Evolutionary conservation across 2,113 vertebrate species (phyloP).

Genomic region (Dipodomys ordii): DNA sequence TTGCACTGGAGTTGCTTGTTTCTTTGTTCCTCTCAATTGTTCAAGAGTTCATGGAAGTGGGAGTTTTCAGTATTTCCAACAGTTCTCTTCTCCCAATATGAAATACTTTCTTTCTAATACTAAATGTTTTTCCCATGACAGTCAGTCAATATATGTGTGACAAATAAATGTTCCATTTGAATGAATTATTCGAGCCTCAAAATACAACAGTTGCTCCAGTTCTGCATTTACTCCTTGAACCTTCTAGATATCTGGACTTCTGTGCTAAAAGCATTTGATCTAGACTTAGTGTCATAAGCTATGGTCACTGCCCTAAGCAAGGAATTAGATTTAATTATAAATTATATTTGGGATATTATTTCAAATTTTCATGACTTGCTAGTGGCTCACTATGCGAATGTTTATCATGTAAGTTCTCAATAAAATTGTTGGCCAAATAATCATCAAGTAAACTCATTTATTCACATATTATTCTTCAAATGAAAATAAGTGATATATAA

Average conservation of each 20-base stretch:
- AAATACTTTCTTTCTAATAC: too few relatives aligned
- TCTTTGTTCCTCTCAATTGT: neutral
- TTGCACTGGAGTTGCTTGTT: neutral
- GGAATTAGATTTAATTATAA: neutral
- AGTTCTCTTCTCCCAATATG: neutral
- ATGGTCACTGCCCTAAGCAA: neutral
- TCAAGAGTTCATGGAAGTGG: neutral
- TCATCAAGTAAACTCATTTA: neutral
- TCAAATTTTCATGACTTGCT: neutral
- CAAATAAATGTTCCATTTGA: neutral
- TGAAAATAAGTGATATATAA: neutral
- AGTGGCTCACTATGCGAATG: neutral
- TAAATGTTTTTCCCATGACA: neutral
- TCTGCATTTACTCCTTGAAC: neutral
- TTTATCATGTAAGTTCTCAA: neutral
- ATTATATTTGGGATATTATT: neutral
- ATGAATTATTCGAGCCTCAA: neutral
- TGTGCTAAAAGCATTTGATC: neutral
- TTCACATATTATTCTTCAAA: neutral
- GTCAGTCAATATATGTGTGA: neutral
- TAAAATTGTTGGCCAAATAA: neutral
- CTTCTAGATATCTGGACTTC: neutral
- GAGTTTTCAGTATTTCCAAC: neutral
- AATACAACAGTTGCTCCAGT: neutral
- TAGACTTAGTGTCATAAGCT: neutral